Evolutionary conservation across 1,140 invertebrate genomes (phyloP).

Genomic region (Drosophila pallidifrons): DNA sequence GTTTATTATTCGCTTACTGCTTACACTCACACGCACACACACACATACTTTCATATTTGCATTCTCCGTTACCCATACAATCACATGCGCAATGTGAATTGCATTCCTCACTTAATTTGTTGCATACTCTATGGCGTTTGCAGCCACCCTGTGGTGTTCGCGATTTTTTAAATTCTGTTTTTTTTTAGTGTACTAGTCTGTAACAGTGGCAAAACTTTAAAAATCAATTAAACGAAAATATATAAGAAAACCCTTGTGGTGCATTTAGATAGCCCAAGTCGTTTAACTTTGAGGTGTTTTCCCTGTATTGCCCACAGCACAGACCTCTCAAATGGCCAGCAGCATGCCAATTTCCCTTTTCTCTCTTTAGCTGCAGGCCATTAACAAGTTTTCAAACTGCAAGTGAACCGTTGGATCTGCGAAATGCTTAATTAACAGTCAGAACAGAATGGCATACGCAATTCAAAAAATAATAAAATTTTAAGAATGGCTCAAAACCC

Average conservation of each 20-base stretch:
- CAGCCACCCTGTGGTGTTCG: slow-evolving; percentile 27
- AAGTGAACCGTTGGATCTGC: background rate
- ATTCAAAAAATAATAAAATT: background rate
- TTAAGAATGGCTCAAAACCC: background rate
- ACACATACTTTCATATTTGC: slow-evolving; percentile 11
- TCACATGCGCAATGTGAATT: slow-evolving; percentile 29
- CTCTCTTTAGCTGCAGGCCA: slow-evolving; percentile 52
- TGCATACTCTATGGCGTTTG: slow-evolving; percentile 62
- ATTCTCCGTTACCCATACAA: slow-evolving; percentile 43
- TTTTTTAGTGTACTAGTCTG: slow-evolving; percentile 46
- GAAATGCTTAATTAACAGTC: background rate
- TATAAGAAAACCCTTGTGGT: slow-evolving; percentile 56
- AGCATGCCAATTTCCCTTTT: slow-evolving; percentile 14
- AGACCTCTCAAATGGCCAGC: slow-evolving; percentile 1
- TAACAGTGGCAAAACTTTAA: slow-evolving; percentile 51
- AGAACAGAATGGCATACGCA: background rate
- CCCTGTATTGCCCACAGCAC: background rate
- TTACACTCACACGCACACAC: slow-evolving; percentile 16
- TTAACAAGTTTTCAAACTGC: slow-evolving; percentile 69
- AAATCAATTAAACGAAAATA: slow-evolving; percentile 71
- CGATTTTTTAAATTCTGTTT: slow-evolving; percentile 24
- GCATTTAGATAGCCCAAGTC: background rate
- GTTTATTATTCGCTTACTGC: slow-evolving; percentile 57
- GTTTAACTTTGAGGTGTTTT: slow-evolving; percentile 1
- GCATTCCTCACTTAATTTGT: slow-evolving; percentile 77